phyloP scores from a whole-genome alignment of 1,140 invertebrate genomes.

The Pseudachorutes palmiensis region DNA sequence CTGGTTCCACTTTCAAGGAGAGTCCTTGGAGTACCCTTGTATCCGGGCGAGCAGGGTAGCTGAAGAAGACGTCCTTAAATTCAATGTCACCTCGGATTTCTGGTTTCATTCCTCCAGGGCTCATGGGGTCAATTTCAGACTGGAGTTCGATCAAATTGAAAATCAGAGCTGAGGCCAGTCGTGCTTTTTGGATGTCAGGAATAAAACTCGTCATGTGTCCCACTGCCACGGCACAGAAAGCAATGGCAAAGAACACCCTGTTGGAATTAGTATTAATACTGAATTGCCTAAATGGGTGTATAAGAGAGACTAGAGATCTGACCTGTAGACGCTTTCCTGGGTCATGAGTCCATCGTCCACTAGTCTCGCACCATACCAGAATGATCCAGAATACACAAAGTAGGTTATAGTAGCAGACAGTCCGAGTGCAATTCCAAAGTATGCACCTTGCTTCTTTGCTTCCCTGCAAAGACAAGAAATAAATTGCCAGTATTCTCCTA shows the following conservation, averaged over 20 bases:
- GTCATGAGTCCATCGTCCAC: constrained; percentile 52
- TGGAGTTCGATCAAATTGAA: constrained; percentile 47
- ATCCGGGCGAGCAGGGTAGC: background rate
- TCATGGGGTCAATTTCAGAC: constrained; percentile 47
- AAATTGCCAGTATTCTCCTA: background rate
- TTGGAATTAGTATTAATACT: too few species aligned
- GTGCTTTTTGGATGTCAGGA: constrained; percentile 55
- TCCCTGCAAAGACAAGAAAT: constrained; percentile 39
- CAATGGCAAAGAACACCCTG: constrained; percentile 47
- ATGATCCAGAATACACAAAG: constrained; percentile 61
- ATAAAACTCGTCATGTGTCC: constrained; percentile 50
- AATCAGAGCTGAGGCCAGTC: constrained; percentile 50
- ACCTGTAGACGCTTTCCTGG: constrained; percentile 62
- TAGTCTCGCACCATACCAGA: constrained; percentile 64
- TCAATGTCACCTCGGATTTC: background rate
- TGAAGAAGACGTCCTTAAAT: background rate
- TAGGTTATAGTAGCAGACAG: constrained; percentile 63
- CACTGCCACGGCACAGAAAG: constrained; percentile 44
- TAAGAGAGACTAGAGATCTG: too few species aligned
- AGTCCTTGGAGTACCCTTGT: background rate
- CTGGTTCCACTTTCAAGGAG: background rate
- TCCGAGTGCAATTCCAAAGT: constrained; percentile 59
- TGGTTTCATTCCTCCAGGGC: constrained; percentile 40
- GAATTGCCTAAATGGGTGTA: too few species aligned
- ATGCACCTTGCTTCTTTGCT: constrained; percentile 52